Evolutionary conservation across 2,113 vertebrate genomes (phyloP).

Genomic region (Microtus montanus): DNA sequence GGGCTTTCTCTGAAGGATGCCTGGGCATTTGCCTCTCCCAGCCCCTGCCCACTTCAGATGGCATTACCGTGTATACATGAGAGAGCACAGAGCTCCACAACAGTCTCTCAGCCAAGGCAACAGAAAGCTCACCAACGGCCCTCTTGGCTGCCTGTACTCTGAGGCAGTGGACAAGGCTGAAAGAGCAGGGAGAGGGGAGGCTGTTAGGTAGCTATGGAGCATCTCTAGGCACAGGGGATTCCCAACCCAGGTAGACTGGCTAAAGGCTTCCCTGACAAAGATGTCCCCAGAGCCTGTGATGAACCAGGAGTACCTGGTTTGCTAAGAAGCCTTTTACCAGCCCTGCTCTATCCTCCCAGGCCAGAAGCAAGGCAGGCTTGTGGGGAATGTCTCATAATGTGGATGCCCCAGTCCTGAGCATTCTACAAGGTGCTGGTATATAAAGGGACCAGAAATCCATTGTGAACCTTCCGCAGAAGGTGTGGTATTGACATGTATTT

Average conservation of each 20-base stretch:
- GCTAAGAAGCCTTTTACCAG: not conserved
- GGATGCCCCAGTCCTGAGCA: not conserved
- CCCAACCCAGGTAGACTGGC: fast-evolving
- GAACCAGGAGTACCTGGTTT: not conserved
- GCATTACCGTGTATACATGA: constrained; percentile 62
- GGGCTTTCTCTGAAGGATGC: not conserved
- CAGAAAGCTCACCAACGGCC: not conserved
- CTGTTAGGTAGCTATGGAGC: not conserved
- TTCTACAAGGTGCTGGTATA: not conserved
- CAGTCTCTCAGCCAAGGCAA: constrained; percentile 54
- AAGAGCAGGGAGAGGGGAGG: constrained; percentile 45
- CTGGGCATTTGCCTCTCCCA: not conserved
- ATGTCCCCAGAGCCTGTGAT: not conserved
- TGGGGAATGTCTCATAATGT: fast-evolving
- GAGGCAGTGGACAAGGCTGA: constrained; percentile 32
- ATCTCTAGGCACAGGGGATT: not conserved
- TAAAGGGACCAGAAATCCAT: not conserved
- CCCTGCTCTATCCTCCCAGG: not conserved
- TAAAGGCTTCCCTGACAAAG: not conserved
- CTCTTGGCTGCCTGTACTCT: not conserved
- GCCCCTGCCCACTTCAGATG: constrained; percentile 42
- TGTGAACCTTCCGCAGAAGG: not conserved
- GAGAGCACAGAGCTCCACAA: constrained; percentile 59
- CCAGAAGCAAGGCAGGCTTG: fast-evolving
- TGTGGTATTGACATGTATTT: not conserved